A percentile compares a stretch with the other conserved stretches of the same genome.
These are phyloP conservation scores for Prunella strophiata DNA, from an alignment of 2,797 vertebrate genomes.

Conservation along the genomic window DNA sequence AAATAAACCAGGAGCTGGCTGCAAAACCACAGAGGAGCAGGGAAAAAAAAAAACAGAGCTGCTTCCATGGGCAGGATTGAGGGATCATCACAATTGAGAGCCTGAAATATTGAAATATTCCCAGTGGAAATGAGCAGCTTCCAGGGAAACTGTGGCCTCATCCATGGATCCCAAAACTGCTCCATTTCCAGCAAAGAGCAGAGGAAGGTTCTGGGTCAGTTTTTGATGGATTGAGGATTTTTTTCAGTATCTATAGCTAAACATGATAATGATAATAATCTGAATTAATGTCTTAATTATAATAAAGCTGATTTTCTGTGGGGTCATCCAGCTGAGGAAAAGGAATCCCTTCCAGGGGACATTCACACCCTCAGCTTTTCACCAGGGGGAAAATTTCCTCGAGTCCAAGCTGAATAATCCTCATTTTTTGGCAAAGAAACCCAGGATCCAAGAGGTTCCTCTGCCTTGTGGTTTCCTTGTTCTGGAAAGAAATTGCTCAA, in stretches of 20 bases:
- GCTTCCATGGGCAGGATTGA: constrained; percentile 65
- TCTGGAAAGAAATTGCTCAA: constrained; percentile 2
- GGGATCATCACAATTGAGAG: neutral
- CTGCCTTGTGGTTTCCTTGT: neutral
- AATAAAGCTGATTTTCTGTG: neutral
- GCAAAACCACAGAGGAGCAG: neutral
- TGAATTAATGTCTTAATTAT: no score
- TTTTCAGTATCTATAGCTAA: no score
- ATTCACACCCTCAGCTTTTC: neutral
- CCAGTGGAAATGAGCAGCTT: neutral
- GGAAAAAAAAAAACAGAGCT: neutral
- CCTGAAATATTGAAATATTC: constrained; percentile 26
- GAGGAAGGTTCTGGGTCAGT: no score
- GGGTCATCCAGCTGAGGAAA: neutral
- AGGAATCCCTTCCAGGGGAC: neutral
- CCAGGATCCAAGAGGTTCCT: neutral
- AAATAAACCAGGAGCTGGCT: constrained; percentile 57
- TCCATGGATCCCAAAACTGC: neutral
- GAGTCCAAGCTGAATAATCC: neutral
- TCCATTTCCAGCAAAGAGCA: neutral
- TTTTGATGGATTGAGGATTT: no score
- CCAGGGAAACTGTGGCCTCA: neutral
- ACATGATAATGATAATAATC: no score
- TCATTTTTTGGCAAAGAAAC: neutral
- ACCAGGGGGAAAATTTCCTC: neutral